phyloP scores from a whole-genome alignment of 2,797 vertebrate species.

The Microcaecilia unicolor region DNA sequence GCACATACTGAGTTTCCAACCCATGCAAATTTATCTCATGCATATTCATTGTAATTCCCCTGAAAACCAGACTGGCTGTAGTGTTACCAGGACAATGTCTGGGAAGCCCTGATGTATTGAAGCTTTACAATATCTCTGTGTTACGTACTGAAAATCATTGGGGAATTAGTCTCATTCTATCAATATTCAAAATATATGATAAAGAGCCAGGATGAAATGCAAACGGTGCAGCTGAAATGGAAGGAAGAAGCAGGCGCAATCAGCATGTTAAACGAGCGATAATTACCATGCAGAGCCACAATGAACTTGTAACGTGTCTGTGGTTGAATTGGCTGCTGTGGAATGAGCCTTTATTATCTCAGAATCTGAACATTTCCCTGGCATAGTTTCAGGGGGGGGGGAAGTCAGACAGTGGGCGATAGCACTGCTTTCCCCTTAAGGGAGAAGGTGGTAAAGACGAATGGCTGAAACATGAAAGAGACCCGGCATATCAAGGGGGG shows the following conservation, averaged over 20 bases:
- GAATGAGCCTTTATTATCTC: slow-evolving; percentile 5
- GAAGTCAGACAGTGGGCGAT: slow-evolving; percentile 12
- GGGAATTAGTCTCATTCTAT: not conserved
- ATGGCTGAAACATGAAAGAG: no score
- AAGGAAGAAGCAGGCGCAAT: not conserved
- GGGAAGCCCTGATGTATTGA: not conserved
- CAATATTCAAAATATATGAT: no score
- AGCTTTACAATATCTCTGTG: not conserved
- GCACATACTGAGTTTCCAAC: no score
- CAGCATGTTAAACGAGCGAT: not conserved
- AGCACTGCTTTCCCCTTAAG: slow-evolving; percentile 7
- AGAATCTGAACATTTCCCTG: not conserved
- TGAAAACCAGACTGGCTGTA: no score
- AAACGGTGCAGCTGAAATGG: not conserved
- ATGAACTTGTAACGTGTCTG: slow-evolving; percentile 10
- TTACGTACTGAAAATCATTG: slow-evolving; percentile 8
- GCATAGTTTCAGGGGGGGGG: not conserved
- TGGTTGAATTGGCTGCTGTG: slow-evolving; percentile 11
- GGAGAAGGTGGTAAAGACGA: slow-evolving; percentile 35
- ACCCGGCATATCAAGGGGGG: no score
- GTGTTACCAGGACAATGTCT: no score
- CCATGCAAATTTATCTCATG: no score
- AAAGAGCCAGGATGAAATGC: no score
- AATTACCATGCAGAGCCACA: slow-evolving; percentile 8
- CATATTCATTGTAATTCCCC: no score